Conservation (phyloP, 2,797 vertebrate species). For the Poeciliopsis gracilis region DNA sequence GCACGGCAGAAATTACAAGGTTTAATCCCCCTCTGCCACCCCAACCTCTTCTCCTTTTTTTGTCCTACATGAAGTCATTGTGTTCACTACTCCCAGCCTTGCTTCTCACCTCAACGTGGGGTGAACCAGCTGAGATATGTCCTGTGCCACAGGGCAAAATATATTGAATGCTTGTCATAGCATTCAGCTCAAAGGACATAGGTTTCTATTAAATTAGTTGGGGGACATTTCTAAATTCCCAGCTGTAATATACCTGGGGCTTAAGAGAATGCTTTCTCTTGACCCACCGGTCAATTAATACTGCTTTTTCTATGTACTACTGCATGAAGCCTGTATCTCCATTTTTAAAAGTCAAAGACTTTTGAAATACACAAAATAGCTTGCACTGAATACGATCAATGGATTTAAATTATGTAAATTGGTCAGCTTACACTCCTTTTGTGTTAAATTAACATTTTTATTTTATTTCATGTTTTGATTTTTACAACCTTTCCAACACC, state of each 20-base stretch:
- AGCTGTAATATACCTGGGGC: conserved; percentile 25
- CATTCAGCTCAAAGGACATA: conserved; percentile 48
- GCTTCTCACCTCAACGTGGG: conserved; percentile 59
- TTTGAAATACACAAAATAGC: not conserved
- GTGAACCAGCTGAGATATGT: conserved; percentile 51
- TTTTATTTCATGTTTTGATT: not conserved
- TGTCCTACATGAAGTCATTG: conserved; percentile 37
- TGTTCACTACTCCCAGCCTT: conserved; percentile 43
- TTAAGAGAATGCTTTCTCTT: conserved; percentile 36
- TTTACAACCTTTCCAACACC: not conserved
- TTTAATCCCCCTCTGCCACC: conserved; percentile 3
- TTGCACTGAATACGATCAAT: not conserved
- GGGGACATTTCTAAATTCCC: conserved; percentile 38
- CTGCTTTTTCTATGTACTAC: conserved; percentile 1
- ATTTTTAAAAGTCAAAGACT: not conserved
- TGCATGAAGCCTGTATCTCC: not conserved
- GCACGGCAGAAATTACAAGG: conserved; percentile 45
- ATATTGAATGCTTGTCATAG: conserved; percentile 47
- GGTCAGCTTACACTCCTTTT: not conserved
- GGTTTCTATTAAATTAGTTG: conserved; percentile 47
- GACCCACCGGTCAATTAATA: conserved; percentile 17
- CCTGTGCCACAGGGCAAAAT: conserved; percentile 17
- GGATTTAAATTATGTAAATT: not conserved
- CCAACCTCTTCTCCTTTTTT: conserved; percentile 1
- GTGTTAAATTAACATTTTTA: not conserved